These are phyloP conservation scores for Leptopilina clavipes DNA, from an alignment of 1,140 invertebrate genomes.

Conservation along the genomic window DNA sequence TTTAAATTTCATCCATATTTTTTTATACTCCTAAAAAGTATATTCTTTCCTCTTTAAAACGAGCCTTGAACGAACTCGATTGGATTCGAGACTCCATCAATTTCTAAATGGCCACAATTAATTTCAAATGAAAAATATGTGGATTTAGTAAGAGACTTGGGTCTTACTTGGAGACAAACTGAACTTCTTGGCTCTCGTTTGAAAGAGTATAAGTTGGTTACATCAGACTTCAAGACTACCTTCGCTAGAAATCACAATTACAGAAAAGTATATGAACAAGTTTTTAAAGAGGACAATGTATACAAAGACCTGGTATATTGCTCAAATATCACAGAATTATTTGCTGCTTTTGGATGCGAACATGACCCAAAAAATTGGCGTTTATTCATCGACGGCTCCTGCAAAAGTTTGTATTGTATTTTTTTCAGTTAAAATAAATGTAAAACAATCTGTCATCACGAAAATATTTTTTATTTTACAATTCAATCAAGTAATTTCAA, in stretches of 20 bases:
- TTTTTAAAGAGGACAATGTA: conserved; percentile 45
- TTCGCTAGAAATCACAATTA: conserved; percentile 38
- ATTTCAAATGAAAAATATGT: neutral
- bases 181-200: conserved; percentile 31
- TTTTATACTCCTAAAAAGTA: neutral
- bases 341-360: conserved; percentile 54
- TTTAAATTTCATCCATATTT: neutral
- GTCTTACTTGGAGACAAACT: neutral
- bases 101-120: neutral
- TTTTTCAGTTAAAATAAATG: too few species aligned
- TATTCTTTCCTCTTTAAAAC: neutral
- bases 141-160: neutral
- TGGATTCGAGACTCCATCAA: neutral
- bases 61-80: too few species aligned
- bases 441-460: too few species aligned
- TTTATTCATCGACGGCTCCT: conserved; percentile 58
- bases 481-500: too few species aligned
- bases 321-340: conserved; percentile 50
- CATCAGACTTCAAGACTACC: conserved; percentile 11
- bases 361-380: conserved; percentile 45
- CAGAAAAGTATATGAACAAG: conserved; percentile 44
- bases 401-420: conserved; percentile 39
- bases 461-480: too few species aligned
- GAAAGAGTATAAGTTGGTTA: neutral
- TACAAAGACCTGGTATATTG: conserved; percentile 57